phyloP scores from a whole-genome alignment of 2,797 vertebrate species.

The Pempheris klunzingeri region DNA sequence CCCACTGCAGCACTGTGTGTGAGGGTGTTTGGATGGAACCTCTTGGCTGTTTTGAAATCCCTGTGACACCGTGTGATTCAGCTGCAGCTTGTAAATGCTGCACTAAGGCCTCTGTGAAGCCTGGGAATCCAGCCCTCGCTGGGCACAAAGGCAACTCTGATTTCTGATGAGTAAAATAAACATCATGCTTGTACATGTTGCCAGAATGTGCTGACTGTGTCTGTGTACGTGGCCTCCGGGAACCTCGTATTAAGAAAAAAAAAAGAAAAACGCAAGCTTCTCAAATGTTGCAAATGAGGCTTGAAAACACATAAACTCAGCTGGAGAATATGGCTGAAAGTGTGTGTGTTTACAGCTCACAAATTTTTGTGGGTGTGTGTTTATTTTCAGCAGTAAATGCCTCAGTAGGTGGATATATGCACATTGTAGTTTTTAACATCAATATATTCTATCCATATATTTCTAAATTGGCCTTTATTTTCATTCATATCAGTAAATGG shows the following conservation, averaged over 20 bases:
- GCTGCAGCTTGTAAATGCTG: conserved; percentile 50
- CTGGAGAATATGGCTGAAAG: conserved; percentile 27
- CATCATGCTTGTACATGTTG: conserved; percentile 78
- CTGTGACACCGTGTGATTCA: conserved; percentile 58
- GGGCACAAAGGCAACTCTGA: conserved; percentile 75
- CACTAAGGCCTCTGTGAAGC: conserved; percentile 57
- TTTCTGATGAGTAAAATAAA: conserved; percentile 81
- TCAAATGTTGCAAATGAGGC: conserved; percentile 63
- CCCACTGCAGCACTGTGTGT: conserved; percentile 9
- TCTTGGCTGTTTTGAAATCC: conserved; percentile 59
- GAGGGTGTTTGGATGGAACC: conserved; percentile 11
- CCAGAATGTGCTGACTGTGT: conserved; percentile 81
- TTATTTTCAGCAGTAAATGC: conserved; percentile 5
- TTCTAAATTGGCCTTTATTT: neutral
- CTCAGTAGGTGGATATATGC: neutral
- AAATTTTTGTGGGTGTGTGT: conserved; percentile 18
- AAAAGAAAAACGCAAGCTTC: conserved; percentile 45
- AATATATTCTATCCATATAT: neutral
- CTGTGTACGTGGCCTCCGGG: conserved; percentile 67
- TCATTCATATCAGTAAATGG: neutral
- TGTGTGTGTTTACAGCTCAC: no score
- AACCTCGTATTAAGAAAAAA: conserved; percentile 53
- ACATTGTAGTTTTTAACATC: neutral
- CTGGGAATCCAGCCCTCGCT: conserved; percentile 62
- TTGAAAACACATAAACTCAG: conserved; percentile 44